Percentiles rank a stretch among this genome's conserved stretches.
Conservation (phyloP, 2,113 vertebrate genomes). For the Engystomops pustulosus region DNA sequence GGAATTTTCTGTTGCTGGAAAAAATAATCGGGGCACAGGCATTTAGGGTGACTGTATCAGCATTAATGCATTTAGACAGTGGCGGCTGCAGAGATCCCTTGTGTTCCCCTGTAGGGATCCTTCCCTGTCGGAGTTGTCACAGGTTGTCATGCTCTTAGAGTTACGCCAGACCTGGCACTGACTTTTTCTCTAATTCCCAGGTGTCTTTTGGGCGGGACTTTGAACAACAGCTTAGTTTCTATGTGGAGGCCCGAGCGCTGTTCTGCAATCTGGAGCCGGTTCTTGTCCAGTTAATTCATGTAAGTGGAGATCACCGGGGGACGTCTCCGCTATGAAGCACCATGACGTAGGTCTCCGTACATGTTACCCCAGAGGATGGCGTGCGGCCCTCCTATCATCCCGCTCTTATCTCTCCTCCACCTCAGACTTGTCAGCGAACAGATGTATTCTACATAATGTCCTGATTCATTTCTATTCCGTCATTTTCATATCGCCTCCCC, state of each 20-base stretch:
- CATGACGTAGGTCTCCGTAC: background rate
- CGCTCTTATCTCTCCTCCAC: background rate
- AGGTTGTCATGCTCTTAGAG: background rate
- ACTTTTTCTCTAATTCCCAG: conserved; percentile 67
- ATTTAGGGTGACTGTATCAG: background rate
- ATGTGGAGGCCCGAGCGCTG: conserved; percentile 92
- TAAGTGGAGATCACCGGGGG: conserved; percentile 71
- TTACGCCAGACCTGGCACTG: background rate
- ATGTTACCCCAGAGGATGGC: background rate
- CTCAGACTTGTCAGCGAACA: background rate
- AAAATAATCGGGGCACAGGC: background rate
- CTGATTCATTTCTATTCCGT: background rate
- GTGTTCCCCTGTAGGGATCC: background rate
- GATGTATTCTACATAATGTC: background rate
- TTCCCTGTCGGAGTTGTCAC: background rate
- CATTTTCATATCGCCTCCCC: background rate
- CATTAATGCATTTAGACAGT: background rate
- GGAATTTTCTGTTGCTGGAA: background rate
- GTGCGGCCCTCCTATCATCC: background rate
- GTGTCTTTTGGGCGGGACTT: conserved; percentile 97
- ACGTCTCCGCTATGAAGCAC: background rate
- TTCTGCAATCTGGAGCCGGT: conserved; percentile 97
- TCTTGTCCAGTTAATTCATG: conserved; percentile 92
- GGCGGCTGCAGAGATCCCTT: background rate
- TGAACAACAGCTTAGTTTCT: conserved; percentile 97